Percentiles rank a stretch among this genome's conserved stretches.
These are phyloP conservation scores for Oxygymnocypris stewartii DNA, from an alignment of 2,113 vertebrate genomes.

Conservation along the genomic window DNA sequence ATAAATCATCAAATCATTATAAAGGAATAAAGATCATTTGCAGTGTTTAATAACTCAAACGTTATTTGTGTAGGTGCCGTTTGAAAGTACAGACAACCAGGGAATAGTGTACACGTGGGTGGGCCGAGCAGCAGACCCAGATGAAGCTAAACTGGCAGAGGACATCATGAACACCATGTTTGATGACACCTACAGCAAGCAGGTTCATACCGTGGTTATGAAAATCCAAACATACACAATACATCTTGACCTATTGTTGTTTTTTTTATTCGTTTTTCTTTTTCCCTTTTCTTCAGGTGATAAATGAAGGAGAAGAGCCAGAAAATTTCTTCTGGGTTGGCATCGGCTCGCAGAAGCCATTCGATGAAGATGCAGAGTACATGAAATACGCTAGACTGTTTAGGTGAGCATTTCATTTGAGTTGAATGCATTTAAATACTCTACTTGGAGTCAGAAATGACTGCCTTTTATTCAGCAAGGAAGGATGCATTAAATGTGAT, in stretches of 20 bases:
- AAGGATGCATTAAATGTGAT: neutral
- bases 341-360: constrained; percentile 90
- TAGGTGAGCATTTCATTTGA: constrained; percentile 73
- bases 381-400: constrained; percentile 96
- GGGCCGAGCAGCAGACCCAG: constrained; percentile 89
- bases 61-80: constrained; percentile 83
- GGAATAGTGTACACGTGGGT: constrained; percentile 98
- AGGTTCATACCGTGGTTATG: constrained; percentile 71
- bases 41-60: neutral
- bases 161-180: constrained; percentile 98
- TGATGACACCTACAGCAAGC: constrained; percentile 95
- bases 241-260: neutral
- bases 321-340: constrained; percentile 99
- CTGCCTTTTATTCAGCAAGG: neutral
- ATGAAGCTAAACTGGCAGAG: constrained; percentile 93
- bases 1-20: neutral
- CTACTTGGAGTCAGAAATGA: neutral
- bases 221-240: neutral
- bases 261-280: neutral
- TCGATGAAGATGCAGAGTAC: constrained; percentile 92
- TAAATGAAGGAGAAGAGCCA: constrained; percentile 94
- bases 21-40: neutral
- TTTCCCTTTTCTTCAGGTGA: constrained; percentile 77
- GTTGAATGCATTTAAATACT: neutral
- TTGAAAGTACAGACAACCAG: constrained; percentile 97